A percentile compares a stretch with the other conserved stretches of the same genome.
phyloP scores from a whole-genome alignment of 2,113 vertebrate genomes.

The Hiodon tergisus region DNA sequence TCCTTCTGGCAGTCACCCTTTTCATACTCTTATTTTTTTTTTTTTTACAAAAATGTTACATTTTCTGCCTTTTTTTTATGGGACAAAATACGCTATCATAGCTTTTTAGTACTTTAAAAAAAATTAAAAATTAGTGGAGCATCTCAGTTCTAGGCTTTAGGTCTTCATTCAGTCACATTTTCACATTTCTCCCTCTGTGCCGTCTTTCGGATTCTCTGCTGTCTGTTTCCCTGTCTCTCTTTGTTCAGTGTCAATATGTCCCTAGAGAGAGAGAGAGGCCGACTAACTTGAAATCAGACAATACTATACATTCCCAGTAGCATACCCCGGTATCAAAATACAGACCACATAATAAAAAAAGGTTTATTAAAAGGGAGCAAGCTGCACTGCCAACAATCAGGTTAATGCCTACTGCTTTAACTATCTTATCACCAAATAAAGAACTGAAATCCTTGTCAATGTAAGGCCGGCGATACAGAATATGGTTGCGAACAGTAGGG shows the following conservation, averaged over 20 bases:
- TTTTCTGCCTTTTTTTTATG: conserved; percentile 59
- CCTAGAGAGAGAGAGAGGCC: conserved; percentile 94
- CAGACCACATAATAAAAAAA: conserved; percentile 73
- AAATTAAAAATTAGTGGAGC: no score
- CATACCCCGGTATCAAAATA: conserved; percentile 82
- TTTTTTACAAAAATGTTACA: conserved; percentile 10
- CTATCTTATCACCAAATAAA: background rate
- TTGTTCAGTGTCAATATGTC: conserved; percentile 97
- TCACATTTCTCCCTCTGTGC: no score
- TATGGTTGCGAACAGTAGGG: no score
- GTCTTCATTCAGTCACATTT: no score
- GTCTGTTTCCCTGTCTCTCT: conserved; percentile 65
- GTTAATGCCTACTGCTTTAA: conserved; percentile 72
- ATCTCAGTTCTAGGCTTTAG: no score
- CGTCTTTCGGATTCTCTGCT: conserved; percentile 31
- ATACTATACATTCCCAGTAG: conserved; percentile 86
- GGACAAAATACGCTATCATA: no score
- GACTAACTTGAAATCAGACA: conserved; percentile 98
- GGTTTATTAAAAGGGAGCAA: conserved; percentile 44
- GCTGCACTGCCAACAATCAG: conserved; percentile 73
- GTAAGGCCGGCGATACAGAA: no score
- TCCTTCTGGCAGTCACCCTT: conserved; percentile 76
- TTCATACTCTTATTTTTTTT: conserved; percentile 27
- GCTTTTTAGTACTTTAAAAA: no score
- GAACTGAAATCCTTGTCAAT: no score